phyloP scores from a whole-genome alignment of 2,797 vertebrate genomes.

The Phalanger gymnotis region DNA sequence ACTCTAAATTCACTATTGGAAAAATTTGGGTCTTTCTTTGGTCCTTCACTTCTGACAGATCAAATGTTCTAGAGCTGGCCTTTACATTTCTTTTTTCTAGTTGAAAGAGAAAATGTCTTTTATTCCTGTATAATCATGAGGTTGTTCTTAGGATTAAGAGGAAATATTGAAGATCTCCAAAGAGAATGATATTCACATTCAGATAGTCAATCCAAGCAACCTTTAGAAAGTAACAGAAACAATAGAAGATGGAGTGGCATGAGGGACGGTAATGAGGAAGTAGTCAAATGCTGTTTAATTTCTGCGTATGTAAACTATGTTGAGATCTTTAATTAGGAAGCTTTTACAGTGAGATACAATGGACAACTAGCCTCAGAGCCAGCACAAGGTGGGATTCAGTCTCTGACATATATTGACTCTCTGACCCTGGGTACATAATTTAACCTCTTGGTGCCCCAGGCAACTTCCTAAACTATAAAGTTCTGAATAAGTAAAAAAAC shows the following conservation, averaged over 20 bases:
- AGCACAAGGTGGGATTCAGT: not conserved
- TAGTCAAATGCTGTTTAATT: not conserved
- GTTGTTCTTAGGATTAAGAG: not conserved
- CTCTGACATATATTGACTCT: not conserved
- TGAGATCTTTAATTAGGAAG: not conserved
- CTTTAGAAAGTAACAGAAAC: constrained; percentile 10
- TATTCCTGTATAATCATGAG: not conserved
- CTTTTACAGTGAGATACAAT: not conserved
- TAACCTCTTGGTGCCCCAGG: not conserved
- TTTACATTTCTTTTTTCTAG: not conserved
- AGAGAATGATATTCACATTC: not conserved
- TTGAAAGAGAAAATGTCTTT: not conserved
- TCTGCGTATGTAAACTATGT: not conserved
- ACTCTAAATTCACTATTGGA: not conserved
- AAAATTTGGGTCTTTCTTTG: not conserved
- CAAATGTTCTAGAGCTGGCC: not conserved
- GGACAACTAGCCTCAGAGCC: not conserved
- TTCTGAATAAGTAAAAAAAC: not conserved
- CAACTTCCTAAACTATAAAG: not conserved
- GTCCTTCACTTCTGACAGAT: not conserved
- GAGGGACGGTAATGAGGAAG: not conserved
- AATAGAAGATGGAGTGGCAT: not conserved
- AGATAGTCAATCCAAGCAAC: not conserved
- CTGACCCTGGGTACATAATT: not conserved
- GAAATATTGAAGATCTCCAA: not conserved